Percentiles rank a stretch among this genome's conserved stretches.
phyloP scores from a whole-genome alignment of 1,140 invertebrate species.

The Bombus difficillimus region DNA sequence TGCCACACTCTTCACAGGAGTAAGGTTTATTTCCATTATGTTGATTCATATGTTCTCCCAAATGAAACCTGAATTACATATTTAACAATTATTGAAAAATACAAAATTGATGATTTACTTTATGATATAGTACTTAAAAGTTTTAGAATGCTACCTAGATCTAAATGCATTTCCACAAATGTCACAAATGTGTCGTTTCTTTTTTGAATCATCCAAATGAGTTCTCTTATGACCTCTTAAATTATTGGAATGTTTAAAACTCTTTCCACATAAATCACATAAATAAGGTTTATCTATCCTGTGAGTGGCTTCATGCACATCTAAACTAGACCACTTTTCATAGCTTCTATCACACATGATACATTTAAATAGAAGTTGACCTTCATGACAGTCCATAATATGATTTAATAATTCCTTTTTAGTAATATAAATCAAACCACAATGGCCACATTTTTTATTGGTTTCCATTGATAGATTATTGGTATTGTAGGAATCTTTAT shows the following conservation, averaged over 20 bases:
- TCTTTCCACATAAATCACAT: slow-evolving; percentile 82
- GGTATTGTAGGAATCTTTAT: slow-evolving; percentile 4
- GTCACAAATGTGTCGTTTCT: slow-evolving; percentile 74
- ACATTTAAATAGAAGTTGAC: slow-evolving; percentile 71
- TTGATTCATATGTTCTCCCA: slow-evolving; percentile 77
- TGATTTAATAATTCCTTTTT: slow-evolving; percentile 73
- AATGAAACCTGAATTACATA: slow-evolving; percentile 74
- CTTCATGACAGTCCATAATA: slow-evolving; percentile 68
- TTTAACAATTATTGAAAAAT: slow-evolving; percentile 3
- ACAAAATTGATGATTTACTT: background rate
- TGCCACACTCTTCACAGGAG: slow-evolving; percentile 79
- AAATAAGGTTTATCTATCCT: slow-evolving; percentile 76
- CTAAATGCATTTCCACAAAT: slow-evolving; percentile 74
- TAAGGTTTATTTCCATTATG: slow-evolving; percentile 80
- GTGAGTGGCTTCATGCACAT: slow-evolving; percentile 77
- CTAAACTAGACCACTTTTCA: slow-evolving; percentile 74
- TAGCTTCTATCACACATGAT: slow-evolving; percentile 73
- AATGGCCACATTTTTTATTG: slow-evolving; percentile 74
- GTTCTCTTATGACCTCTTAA: slow-evolving; percentile 78
- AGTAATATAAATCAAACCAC: slow-evolving; percentile 62
- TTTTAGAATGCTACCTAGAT: slow-evolving; percentile 69
- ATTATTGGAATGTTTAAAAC: slow-evolving; percentile 82
- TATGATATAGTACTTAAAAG: background rate
- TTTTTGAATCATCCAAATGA: slow-evolving; percentile 74
- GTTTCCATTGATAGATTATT: slow-evolving; percentile 9